Conservation (phyloP, 2,888 invertebrate species). For the Meandrusa payeni region DNA sequence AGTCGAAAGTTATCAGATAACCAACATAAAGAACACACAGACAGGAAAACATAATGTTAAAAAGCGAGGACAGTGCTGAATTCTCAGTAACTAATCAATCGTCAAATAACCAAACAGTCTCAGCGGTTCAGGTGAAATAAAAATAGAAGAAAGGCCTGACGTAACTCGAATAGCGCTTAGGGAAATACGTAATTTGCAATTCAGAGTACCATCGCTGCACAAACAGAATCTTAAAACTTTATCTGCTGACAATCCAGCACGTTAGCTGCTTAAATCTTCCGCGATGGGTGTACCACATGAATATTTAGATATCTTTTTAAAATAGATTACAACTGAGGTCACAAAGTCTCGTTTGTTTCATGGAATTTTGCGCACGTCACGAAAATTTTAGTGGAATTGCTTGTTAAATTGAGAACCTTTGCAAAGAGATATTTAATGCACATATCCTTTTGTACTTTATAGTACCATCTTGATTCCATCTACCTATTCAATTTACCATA, state of each 20-base stretch:
- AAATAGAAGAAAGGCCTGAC: constrained; percentile 18
- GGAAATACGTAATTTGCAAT: constrained; percentile 27
- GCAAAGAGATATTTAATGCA: too few relatives aligned
- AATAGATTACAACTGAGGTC: constrained; percentile 2
- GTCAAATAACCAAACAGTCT: background rate
- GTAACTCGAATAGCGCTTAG: constrained; percentile 11
- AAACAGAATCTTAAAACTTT: constrained; percentile 22
- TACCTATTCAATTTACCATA: too few relatives aligned
- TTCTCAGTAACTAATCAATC: background rate
- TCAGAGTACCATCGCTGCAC: constrained; percentile 20
- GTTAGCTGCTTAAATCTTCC: constrained; percentile 21
- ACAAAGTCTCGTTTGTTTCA: background rate
- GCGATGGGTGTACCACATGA: constrained; percentile 11
- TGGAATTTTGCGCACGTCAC: too few relatives aligned
- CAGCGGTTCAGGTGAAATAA: background rate
- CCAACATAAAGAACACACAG: too few relatives aligned
- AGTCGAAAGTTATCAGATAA: too few relatives aligned
- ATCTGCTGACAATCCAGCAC: constrained; percentile 12
- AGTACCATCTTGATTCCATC: too few relatives aligned
- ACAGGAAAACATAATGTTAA: too few relatives aligned
- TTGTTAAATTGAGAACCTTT: too few relatives aligned
- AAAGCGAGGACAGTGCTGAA: too few relatives aligned
- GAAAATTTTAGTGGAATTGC: too few relatives aligned
- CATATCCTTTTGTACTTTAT: too few relatives aligned
- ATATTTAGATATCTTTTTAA: constrained; percentile 12